A percentile compares a stretch with the other conserved stretches of the same genome.
Evolutionary conservation across 92 coral and sea anemone genomes (phyloP).

Genomic region (Porites rus): DNA sequence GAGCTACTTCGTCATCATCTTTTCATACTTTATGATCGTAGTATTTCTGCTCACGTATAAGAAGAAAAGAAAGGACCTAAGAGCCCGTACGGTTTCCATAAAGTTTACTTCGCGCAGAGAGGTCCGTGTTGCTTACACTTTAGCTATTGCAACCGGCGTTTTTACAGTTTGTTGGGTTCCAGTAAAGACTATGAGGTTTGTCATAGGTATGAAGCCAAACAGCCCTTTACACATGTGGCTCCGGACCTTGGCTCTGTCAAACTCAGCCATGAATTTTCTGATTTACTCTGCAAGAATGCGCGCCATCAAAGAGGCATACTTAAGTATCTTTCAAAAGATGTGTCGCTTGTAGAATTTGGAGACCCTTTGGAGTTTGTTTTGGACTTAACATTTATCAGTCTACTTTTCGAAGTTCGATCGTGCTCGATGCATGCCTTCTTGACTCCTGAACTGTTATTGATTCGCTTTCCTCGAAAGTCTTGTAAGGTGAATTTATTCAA

Average conservation of each 20-base stretch:
- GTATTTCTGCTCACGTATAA: background rate
- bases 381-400: too few species aligned
- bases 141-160: constrained; percentile 27
- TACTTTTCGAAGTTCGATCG: too few species aligned
- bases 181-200: background rate
- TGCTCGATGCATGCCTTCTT: too few species aligned
- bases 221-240: constrained; percentile 43
- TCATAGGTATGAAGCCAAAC: background rate
- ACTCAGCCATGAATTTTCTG: constrained; percentile 3
- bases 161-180: constrained; percentile 47
- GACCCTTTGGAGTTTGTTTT: too few species aligned
- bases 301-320: background rate
- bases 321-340: too few species aligned
- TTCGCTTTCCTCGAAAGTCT: too few species aligned
- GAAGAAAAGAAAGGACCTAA: background rate
- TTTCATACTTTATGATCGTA: background rate
- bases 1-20: background rate
- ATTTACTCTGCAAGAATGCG: background rate
- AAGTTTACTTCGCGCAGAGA: constrained; percentile 10
- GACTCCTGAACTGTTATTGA: too few species aligned
- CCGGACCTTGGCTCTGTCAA: constrained; percentile 25
- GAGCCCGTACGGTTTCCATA: background rate
- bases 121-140: constrained; percentile 29
- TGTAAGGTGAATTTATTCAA: too few species aligned
- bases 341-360: too few species aligned